These are phyloP conservation scores for Calidris pugnax DNA, from an alignment of 2,113 vertebrate genomes.

Conservation along the genomic window DNA sequence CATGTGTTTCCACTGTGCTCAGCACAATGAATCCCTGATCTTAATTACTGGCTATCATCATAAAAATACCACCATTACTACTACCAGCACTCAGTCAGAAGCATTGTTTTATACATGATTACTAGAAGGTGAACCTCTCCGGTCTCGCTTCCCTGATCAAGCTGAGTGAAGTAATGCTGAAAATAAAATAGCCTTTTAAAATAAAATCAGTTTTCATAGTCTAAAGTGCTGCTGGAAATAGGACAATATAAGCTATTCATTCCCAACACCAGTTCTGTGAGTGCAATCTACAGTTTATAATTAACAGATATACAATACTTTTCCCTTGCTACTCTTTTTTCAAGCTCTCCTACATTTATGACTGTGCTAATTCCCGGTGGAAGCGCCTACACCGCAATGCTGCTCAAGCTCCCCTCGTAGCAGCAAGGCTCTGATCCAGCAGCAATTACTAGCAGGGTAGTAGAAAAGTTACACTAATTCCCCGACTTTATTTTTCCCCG, in stretches of 20 bases:
- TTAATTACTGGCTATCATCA: constrained; percentile 48
- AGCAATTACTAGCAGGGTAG: neutral
- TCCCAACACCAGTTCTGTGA: constrained; percentile 3
- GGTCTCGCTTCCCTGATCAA: constrained; percentile 10
- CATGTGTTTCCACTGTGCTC: constrained; percentile 29
- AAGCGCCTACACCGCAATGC: neutral
- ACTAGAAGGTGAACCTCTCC: constrained; percentile 30
- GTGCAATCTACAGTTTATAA: constrained; percentile 7
- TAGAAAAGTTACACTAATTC: neutral
- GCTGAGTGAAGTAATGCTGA: neutral
- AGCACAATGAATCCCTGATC: constrained; percentile 45
- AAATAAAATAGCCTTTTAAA: constrained; percentile 59
- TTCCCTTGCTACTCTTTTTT: constrained; percentile 13
- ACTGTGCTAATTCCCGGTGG: constrained; percentile 3
- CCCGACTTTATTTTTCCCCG: neutral
- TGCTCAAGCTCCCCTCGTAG: neutral
- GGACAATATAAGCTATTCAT: constrained; percentile 37
- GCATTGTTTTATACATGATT: constrained; percentile 16
- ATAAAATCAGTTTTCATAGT: constrained; percentile 54
- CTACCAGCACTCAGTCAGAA: neutral
- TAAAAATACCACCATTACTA: neutral
- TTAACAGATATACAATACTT: neutral
- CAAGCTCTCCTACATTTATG: constrained; percentile 55
- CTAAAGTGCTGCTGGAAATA: constrained; percentile 52
- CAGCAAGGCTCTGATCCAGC: neutral